phyloP scores from a whole-genome alignment of 2,797 vertebrate genomes.

The Tiaroga cobitis region DNA sequence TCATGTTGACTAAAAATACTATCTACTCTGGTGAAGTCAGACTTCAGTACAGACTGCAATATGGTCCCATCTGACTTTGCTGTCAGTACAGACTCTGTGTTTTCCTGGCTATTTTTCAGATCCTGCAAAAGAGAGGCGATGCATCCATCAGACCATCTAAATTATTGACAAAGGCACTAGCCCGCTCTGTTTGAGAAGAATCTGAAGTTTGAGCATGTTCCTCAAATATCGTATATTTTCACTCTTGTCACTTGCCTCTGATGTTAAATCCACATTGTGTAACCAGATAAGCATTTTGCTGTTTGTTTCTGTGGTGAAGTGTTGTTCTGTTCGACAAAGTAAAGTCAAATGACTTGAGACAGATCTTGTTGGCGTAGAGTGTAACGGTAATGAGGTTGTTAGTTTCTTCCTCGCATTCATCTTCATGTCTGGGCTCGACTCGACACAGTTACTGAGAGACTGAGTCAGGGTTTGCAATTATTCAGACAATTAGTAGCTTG shows the following conservation, averaged over 20 bases:
- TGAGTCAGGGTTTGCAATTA: constrained; percentile 77
- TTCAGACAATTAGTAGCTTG: constrained; percentile 75
- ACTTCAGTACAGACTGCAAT: not conserved
- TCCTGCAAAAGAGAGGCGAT: not conserved
- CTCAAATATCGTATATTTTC: not conserved
- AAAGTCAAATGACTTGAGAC: constrained; percentile 38
- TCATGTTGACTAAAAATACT: not conserved
- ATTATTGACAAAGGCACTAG: constrained; percentile 38
- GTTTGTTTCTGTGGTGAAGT: constrained; percentile 11
- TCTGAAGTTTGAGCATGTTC: not conserved
- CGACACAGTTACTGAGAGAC: constrained; percentile 65
- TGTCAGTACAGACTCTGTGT: not conserved
- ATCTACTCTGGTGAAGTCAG: not conserved
- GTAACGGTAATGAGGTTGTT: constrained; percentile 18
- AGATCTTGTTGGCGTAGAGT: constrained; percentile 38
- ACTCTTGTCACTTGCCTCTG: not conserved
- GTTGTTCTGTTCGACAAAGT: not conserved
- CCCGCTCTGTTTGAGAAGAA: not conserved
- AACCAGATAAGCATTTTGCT: not conserved
- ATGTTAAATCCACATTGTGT: not conserved
- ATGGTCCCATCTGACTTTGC: not conserved
- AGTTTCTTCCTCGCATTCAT: constrained; percentile 46
- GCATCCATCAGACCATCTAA: constrained; percentile 1
- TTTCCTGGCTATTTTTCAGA: not conserved
- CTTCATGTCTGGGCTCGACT: constrained; percentile 62